phyloP scores from a whole-genome alignment of 1,140 invertebrate genomes.

The Orius laevigatus region DNA sequence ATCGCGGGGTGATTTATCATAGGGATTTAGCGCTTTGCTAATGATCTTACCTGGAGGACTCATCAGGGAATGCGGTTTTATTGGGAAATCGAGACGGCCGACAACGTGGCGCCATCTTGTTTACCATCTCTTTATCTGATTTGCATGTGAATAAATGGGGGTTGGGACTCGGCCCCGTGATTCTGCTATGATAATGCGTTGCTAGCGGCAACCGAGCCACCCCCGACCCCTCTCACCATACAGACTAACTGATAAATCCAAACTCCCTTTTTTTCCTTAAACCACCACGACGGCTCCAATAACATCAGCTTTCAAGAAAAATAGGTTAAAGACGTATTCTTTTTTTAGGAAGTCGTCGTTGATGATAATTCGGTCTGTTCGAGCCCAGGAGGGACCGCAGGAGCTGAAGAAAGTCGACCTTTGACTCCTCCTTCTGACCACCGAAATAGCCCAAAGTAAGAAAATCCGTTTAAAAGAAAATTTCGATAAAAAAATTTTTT shows the following conservation, averaged over 20 bases:
- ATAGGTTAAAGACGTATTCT: too few species aligned
- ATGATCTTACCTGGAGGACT: too few species aligned
- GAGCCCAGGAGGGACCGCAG: conserved; percentile 1
- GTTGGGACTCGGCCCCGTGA: conserved; percentile 1
- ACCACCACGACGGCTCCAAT: too few species aligned
- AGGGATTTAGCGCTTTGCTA: too few species aligned
- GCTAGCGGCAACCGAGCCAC: conserved; percentile 2
- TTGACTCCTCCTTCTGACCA: conserved; percentile 4
- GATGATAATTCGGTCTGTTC: conserved; percentile 13
- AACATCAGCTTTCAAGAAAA: too few species aligned
- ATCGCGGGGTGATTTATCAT: too few species aligned
- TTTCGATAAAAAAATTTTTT: not conserved
- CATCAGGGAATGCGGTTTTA: too few species aligned
- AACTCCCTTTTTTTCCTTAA: too few species aligned
- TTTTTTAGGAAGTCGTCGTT: conserved; percentile 11
- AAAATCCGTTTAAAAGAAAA: not conserved
- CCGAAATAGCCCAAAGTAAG: conserved; percentile 2
- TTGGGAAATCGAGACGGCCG: conserved; percentile 1
- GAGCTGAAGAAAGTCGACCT: not conserved
- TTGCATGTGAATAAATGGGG: conserved; percentile 16
- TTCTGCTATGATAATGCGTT: conserved; percentile 11
- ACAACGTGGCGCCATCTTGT: conserved; percentile 11
- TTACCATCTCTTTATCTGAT: conserved; percentile 12
- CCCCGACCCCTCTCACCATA: not conserved
- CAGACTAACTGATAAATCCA: too few species aligned